Evolutionary conservation across 2,888 invertebrate species (phyloP).

Genomic region (Torymus tubicola): DNA sequence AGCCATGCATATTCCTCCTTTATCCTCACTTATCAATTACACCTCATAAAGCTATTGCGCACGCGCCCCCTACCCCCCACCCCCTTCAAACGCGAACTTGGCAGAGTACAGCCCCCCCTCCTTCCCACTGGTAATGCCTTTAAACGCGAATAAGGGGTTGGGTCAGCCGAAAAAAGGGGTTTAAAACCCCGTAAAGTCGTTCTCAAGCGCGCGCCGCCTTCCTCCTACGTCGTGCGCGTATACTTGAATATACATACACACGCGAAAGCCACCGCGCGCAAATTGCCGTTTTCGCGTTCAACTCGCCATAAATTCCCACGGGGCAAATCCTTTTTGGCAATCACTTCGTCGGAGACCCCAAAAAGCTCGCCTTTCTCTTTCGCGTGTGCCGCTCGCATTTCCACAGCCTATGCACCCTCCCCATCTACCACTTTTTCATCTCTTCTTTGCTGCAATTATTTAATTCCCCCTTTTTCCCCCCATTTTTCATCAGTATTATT

Average conservation of each 20-base stretch:
- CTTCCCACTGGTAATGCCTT: too few relatives aligned
- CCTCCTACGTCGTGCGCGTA: neutral
- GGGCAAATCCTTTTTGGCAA: conserved; percentile 50
- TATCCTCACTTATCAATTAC: neutral
- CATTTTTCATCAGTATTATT: neutral
- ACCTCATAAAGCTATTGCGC: conserved; percentile 18
- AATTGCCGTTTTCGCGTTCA: conserved; percentile 45
- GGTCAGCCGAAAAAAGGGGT: too few relatives aligned
- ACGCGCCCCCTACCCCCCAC: too few relatives aligned
- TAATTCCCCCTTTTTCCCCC: neutral
- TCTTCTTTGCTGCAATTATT: neutral
- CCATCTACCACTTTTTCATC: neutral
- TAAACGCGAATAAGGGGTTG: too few relatives aligned
- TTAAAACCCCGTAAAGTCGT: too few relatives aligned
- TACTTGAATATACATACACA: too few relatives aligned
- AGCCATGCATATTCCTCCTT: too few relatives aligned
- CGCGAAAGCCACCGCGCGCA: neutral
- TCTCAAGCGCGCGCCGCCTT: neutral
- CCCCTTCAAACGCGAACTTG: too few relatives aligned
- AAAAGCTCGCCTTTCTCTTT: conserved; percentile 27
- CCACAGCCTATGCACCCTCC: neutral
- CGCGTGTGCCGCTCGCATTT: conserved; percentile 35
- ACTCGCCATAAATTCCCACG: conserved; percentile 40
- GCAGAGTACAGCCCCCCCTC: too few relatives aligned
- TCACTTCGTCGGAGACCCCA: conserved; percentile 32